Conservation (phyloP, 2,888 invertebrate species). For the Tetranychus piercei region DNA sequence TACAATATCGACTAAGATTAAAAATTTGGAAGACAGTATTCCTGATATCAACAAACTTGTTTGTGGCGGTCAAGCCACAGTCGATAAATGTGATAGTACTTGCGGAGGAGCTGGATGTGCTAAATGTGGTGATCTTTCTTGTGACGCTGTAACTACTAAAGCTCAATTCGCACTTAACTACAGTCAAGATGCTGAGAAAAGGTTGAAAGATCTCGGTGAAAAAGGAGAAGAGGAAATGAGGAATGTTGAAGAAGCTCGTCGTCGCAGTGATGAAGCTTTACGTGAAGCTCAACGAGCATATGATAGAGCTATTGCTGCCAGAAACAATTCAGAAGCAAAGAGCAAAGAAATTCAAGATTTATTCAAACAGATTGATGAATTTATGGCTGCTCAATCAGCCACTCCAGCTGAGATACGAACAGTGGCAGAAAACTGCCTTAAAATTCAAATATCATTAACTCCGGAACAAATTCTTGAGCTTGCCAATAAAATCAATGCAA, state of each 20-base stretch:
- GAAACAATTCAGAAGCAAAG: constrained; percentile 46
- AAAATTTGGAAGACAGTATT: constrained; percentile 48
- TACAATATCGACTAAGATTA: constrained; percentile 47
- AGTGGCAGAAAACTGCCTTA: constrained; percentile 50
- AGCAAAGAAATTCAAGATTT: constrained; percentile 47
- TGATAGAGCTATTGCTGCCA: constrained; percentile 46
- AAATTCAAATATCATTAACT: constrained; percentile 59
- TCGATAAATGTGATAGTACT: constrained; percentile 58
- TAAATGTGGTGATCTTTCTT: constrained; percentile 73
- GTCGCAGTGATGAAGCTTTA: constrained; percentile 47
- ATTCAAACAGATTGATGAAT: constrained; percentile 47
- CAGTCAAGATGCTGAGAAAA: constrained; percentile 61
- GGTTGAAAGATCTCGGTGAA: constrained; percentile 58
- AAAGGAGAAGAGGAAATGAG: constrained; percentile 48
- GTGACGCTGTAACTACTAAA: constrained; percentile 74
- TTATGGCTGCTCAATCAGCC: constrained; percentile 49
- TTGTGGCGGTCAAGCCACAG: constrained; percentile 50
- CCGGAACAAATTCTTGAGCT: constrained; percentile 69
- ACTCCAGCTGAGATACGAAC: constrained; percentile 50
- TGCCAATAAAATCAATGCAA: constrained; percentile 61
- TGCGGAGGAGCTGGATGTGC: constrained; percentile 97
- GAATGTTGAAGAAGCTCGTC: constrained; percentile 16
- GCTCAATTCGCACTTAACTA: constrained; percentile 70
- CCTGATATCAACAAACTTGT: constrained; percentile 70
- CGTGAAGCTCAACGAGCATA: constrained; percentile 51